Base-by-base conservation (phyloP, 2,888 invertebrate genomes). In the Sicus ferrugineus region DNA sequence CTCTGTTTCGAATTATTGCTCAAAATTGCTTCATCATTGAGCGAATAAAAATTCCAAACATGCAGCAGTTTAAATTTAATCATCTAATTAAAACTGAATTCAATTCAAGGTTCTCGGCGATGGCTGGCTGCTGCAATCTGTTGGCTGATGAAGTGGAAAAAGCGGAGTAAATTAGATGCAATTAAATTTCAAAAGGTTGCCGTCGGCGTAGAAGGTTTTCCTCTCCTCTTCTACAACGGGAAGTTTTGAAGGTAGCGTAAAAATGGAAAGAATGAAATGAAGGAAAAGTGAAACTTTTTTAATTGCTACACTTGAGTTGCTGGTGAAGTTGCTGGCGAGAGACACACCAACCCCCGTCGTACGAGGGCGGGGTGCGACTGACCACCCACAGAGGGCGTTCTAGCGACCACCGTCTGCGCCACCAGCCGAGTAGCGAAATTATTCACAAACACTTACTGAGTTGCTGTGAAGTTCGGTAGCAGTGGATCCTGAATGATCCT, bases 71-170 rank as follows among this genome's bases (percentile, higher is more conserved):
- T 28, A 16, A 58, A 48, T 67, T 67, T 65, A 65, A 65, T 65
- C 34, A 65, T 14, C 67, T 59, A 58, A 59, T 67, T 67, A 67
- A 67, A 67, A 67, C 48, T 58, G 59, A 46, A 67, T 67, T 67
- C 58, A 21, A 59, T 67, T 58, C 67, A 67, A 67, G 65, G 65
- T 64, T 52, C 64, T 7, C 34, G n/a, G 19, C 19, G 14, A 59
- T 21, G 2, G 46, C 19, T 30, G 48, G 5, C n/a, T 21, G 11
- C 14, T n/a, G 9, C 2, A 63, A 30, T 34, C 34, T 34, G 34
- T 34, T 34, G 34, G 34, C 34, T 34, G 42, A 42, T 42, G 42
- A 9, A 42, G 42, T 28, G 16, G 28, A 65, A 52, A 52, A 52
- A 30, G 46, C n/a, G 11, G 54, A 54, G 59, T 48, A 67, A 67